These are phyloP conservation scores for Cephus sareptanus DNA, from an alignment of 2,888 invertebrate species.

Conservation along the genomic window DNA sequence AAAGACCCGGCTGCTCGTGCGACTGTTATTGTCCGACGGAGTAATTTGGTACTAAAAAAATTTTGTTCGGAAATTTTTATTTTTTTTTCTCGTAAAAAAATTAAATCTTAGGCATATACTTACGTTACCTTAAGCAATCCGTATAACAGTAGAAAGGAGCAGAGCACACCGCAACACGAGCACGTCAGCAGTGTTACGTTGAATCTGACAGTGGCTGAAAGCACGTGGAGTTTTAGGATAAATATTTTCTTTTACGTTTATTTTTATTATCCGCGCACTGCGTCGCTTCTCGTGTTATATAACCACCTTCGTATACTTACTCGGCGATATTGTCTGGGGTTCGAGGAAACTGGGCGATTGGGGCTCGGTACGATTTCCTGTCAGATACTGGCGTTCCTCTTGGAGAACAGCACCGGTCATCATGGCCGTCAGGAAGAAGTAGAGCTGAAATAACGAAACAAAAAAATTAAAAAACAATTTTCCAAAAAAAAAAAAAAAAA, in stretches of 20 bases:
- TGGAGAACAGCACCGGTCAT: slow-evolving; percentile 75
- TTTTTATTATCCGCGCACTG: too few species aligned
- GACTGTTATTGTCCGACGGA: too few species aligned
- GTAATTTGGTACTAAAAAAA: too few species aligned
- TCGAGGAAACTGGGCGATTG: slow-evolving; percentile 65
- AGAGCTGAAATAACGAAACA: slow-evolving; percentile 70
- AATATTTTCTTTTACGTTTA: background rate
- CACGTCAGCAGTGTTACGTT: slow-evolving; percentile 76
- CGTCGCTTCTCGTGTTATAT: too few species aligned
- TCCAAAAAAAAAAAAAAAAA: too few species aligned
- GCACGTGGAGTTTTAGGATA: slow-evolving; percentile 17
- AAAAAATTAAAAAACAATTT: too few species aligned
- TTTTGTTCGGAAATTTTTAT: too few species aligned
- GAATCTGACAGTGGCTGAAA: slow-evolving; percentile 80
- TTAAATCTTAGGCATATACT: background rate
- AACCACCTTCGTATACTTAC: slow-evolving; percentile 52
- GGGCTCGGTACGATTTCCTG: slow-evolving; percentile 67
- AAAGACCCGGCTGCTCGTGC: too few species aligned
- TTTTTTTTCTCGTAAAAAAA: too few species aligned
- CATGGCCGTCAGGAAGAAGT: slow-evolving; percentile 74
- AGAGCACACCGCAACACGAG: slow-evolving; percentile 76
- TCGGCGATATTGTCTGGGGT: slow-evolving; percentile 64
- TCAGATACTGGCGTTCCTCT: slow-evolving; percentile 75
- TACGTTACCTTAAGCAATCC: slow-evolving; percentile 77
- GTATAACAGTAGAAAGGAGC: slow-evolving; percentile 75